Base-by-base conservation (phyloP, 2,888 invertebrate genomes). In the Nomada ferruginata region DNA sequence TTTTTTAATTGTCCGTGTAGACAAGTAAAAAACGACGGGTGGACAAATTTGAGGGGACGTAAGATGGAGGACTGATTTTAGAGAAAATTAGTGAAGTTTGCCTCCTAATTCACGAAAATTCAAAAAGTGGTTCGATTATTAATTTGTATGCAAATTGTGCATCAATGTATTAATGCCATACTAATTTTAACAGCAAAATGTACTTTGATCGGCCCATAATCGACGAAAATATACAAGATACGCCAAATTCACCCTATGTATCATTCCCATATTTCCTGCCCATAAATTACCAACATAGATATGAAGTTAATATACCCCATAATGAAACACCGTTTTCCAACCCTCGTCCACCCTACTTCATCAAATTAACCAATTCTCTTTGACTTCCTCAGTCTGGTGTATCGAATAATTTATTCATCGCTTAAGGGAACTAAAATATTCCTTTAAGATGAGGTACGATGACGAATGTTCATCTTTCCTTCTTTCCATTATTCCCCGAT, bases 251-350 rank as follows among this genome's bases (percentile, higher is more conserved):
- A 65, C 9, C n/a, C 47, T 65, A 20, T 20, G 29, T 47, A 73
- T 65, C 47, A 57, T 73, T 73, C 65, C 57, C 65, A 64, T 20
- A 65, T 36, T 73, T 65, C 20, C 36, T 36, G n/a, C 5, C 42
- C 55, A 57, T 47, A 26, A 69, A 47, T n/a, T 26, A 47, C n/a
- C 13, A 23, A 23, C 44, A 57, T n/a, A 57, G 73, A 57, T 57
- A 44, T 47, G 9, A 47, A 23, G 29, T 50, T 73, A 65, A 73
- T 65, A 57, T 36, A 23, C 47, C 44, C 9, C 0, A 18, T 44
- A 59, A 66, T 74, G 65, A 74, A 47, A 29, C 65, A 66, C 57
- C 65, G 36, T 74, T 74, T 74, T 50, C 73, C 29, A 26, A 29
- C 44, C 61, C 71, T 63, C 42, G 18, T 15, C 20, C 7, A n/a